phyloP scores from a whole-genome alignment of 2,113 vertebrate species.

The Saimiri boliviensis region DNA sequence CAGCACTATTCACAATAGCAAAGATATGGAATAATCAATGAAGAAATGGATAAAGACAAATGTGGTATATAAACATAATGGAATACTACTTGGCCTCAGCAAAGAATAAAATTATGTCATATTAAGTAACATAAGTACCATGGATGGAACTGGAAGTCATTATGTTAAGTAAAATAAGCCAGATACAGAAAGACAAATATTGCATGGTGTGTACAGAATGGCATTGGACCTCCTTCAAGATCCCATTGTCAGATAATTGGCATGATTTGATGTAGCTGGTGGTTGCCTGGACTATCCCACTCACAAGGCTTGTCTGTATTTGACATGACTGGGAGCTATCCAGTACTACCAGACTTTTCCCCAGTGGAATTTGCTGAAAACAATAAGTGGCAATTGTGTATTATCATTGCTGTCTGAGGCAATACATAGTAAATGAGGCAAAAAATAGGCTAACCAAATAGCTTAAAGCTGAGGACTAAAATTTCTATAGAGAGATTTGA shows the following conservation, averaged over 20 bases:
- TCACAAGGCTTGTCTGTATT: conserved; percentile 26
- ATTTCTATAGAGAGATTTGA: not conserved
- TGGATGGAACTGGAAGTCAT: too few relatives aligned
- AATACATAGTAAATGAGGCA: not conserved
- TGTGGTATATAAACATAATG: too few relatives aligned
- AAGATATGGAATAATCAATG: too few relatives aligned
- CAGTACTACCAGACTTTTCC: not conserved
- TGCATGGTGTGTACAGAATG: not conserved
- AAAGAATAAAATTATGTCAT: too few relatives aligned
- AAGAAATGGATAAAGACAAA: too few relatives aligned
- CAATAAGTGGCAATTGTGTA: conserved; percentile 22
- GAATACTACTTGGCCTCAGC: too few relatives aligned
- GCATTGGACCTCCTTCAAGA: not conserved
- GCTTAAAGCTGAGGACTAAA: not conserved
- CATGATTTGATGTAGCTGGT: conserved; percentile 40
- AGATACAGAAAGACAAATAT: too few relatives aligned
- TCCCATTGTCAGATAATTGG: conserved; percentile 22
- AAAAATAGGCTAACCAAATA: not conserved
- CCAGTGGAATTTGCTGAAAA: not conserved
- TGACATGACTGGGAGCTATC: not conserved
- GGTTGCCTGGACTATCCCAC: conserved; percentile 37
- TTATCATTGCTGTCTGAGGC: not conserved
- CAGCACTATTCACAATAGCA: too few relatives aligned
- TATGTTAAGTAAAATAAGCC: too few relatives aligned
- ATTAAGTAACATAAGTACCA: too few relatives aligned